phyloP scores from a whole-genome alignment of 2,888 invertebrate genomes.

The Microctonus brassicae region DNA sequence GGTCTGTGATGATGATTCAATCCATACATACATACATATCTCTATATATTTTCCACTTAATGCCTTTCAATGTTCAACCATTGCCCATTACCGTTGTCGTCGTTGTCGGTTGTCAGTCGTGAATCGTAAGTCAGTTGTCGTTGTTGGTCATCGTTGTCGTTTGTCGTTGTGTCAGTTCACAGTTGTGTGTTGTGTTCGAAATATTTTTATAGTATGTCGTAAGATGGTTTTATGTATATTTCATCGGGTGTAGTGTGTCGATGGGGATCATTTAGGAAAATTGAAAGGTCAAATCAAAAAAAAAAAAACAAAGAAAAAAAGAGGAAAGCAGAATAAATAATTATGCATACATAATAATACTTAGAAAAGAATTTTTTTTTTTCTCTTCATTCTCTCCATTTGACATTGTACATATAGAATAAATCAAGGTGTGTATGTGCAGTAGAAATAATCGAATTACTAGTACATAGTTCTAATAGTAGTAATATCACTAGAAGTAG shows the following conservation, averaged over 20 bases:
- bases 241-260: not conserved
- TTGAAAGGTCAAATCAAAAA: not conserved
- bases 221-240: not conserved
- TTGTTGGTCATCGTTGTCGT: not conserved
- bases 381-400: not conserved
- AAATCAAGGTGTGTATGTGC: not conserved
- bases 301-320: not conserved
- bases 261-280: not conserved
- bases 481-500: too few species aligned
- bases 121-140: too few species aligned
- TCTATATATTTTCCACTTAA: too few species aligned
- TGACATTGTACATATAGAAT: not conserved
- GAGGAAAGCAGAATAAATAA: not conserved
- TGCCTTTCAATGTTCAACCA: too few species aligned
- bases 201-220: not conserved
- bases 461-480: too few species aligned
- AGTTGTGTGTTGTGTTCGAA: not conserved
- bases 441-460: not conserved
- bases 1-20: too few species aligned
- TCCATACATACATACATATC: too few species aligned
- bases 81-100: not conserved
- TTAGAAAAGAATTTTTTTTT: not conserved
- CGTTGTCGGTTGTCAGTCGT: too few species aligned
- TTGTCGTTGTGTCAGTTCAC: not conserved
- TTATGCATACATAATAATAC: not conserved